Evolutionary conservation across 2,797 vertebrate genomes (phyloP).

Genomic region (Ispidina lecontei): DNA sequence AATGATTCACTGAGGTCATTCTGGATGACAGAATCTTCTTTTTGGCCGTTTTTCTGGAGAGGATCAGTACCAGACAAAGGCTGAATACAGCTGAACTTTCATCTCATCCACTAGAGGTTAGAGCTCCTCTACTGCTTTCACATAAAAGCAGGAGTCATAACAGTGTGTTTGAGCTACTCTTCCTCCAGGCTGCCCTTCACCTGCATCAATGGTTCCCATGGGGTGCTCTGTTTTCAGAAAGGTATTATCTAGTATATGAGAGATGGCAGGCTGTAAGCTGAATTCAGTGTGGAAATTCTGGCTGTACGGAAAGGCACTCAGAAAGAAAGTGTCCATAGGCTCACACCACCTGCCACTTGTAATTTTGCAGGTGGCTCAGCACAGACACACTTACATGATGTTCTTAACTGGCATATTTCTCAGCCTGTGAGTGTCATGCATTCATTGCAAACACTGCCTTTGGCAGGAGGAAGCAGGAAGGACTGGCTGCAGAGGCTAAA

Average conservation of each 20-base stretch:
- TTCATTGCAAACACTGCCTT: background rate
- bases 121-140: background rate
- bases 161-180: background rate
- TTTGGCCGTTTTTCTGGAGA: conserved; percentile 78
- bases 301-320: background rate
- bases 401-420: background rate
- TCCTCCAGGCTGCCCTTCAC: background rate
- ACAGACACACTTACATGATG: background rate
- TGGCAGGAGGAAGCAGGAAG: background rate
- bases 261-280: background rate
- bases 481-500: background rate
- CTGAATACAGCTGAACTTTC: background rate
- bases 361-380: background rate
- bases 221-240: background rate
- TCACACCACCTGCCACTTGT: background rate
- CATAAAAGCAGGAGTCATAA: background rate
- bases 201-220: background rate
- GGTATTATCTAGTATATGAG: background rate
- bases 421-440: background rate
- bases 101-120: background rate
- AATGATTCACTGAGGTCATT: conserved; percentile 74
- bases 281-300: background rate
- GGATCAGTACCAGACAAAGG: background rate
- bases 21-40: conserved; percentile 31
- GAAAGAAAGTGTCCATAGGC: background rate